These are phyloP conservation scores for Balanococcus diminutus DNA, from an alignment of 2,888 invertebrate genomes.

Conservation along the genomic window DNA sequence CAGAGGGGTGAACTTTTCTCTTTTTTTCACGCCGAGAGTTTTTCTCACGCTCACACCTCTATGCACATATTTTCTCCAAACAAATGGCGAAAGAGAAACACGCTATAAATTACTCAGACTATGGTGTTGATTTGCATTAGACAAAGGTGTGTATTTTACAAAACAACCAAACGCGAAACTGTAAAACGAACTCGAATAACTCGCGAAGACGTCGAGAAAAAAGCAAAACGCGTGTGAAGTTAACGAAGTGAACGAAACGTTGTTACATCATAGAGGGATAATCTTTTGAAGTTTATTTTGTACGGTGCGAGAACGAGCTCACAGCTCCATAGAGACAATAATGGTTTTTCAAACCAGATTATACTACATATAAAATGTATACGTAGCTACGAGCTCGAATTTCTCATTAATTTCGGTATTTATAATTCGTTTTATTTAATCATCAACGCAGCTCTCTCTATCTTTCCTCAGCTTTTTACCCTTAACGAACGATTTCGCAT, in stretches of 20 bases:
- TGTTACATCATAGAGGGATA: conserved; percentile 13
- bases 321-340: not conserved
- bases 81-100: not conserved
- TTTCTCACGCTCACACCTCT: not conserved
- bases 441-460: too few species aligned
- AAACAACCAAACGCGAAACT: too few species aligned
- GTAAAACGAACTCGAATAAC: too few species aligned
- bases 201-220: not conserved
- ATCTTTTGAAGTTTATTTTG: conserved; percentile 29
- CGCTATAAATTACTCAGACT: not conserved
- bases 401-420: conserved; percentile 6
- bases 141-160: not conserved
- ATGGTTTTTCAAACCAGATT: not conserved
- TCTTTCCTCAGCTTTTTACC: not conserved
- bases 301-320: not conserved
- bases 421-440: conserved; percentile 22
- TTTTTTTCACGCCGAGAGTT: not conserved
- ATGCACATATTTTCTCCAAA: not conserved
- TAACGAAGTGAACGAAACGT: conserved; percentile 18
- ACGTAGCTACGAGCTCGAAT: not conserved
- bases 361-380: too few species aligned
- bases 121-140: not conserved
- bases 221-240: not conserved
- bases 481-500: not conserved
- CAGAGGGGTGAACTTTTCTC: not conserved